Evolutionary conservation across 2,113 vertebrate genomes (phyloP), one percentile per base, ranked within the genome.

Genomic region (Turnix velox): DNA sequence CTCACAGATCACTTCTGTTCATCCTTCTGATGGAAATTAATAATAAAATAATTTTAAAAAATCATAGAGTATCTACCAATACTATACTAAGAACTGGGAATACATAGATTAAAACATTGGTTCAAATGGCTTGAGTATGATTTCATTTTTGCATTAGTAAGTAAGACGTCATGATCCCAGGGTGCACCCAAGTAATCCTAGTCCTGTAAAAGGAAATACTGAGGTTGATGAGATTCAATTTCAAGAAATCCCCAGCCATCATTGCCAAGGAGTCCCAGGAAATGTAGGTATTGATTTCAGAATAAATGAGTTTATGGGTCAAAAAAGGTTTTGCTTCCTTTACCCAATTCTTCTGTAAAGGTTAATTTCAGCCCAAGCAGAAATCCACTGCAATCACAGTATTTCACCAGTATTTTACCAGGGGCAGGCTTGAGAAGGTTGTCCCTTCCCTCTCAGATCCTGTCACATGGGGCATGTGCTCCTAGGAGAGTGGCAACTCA

Each of bases 261-360:
- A 74, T 30, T 67, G 68, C 87, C 75, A 68, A 77, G 86, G 51
- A 73, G 58, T 91, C 95, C 78, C 85, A 93, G 94, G 94, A 96
- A 97, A 94, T 1, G 7, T 67, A 83, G 59, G 63, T 88, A 96
- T 93, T 93, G 90, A 95, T 97, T 97, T 96, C 88, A 92, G 72
- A 90, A 77, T 87, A 88, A 95, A 78, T 75, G 67, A 80, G 31
- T 69, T 91, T 67, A 77, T 7, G 40, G 48, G 90, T 95, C 66
- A 76, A 95, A 94, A 94, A 94, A 72, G 57, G 43, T 87, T 78
- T 93, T 81, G n/a, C 43, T 71, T 87, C 61, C 85, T 96, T 94
- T 87, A 68, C 57, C 59, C 27, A 75, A 22, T 71, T 87, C 20
- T 92, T 63, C 43, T 2, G 19, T 69, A 76, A 81, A 58, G 9